A percentile compares a stretch with the other conserved stretches of the same genome.
phyloP scores from a whole-genome alignment of 2,888 invertebrate genomes.

The Callimorpha dominula region DNA sequence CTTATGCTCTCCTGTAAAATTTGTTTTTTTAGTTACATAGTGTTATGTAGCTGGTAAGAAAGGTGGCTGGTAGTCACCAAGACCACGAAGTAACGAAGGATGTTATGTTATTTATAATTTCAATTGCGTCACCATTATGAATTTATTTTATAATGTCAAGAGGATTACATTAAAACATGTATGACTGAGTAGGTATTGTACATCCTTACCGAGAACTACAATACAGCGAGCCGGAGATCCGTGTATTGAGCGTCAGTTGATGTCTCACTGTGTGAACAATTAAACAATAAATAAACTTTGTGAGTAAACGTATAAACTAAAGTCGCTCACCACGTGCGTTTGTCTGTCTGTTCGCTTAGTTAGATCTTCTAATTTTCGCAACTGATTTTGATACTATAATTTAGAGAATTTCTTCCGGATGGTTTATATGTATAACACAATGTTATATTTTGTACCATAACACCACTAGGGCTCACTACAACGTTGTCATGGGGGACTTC shows the following conservation, averaged over 20 bases:
- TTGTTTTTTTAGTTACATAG: too few species aligned
- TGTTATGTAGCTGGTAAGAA: neutral
- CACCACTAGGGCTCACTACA: too few species aligned
- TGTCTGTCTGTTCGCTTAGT: too few species aligned
- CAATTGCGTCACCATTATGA: conserved; percentile 25
- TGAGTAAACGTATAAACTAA: neutral
- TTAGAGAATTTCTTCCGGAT: too few species aligned
- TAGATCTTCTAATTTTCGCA: too few species aligned
- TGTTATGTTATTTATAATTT: conserved; percentile 11
- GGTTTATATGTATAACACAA: too few species aligned
- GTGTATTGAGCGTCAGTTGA: conserved; percentile 28
- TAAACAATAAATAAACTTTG: conserved; percentile 21
- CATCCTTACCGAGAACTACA: conserved; percentile 42
- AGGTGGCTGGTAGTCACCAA: neutral
- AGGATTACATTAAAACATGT: conserved; percentile 35
- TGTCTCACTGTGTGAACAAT: conserved; percentile 27
- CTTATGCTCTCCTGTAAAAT: too few species aligned
- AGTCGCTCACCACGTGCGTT: too few species aligned
- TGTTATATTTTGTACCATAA: too few species aligned
- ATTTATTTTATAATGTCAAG: conserved; percentile 36
- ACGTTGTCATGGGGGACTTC: too few species aligned
- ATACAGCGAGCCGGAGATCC: conserved; percentile 61
- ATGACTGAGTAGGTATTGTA: conserved; percentile 26
- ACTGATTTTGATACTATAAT: too few species aligned
- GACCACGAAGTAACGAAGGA: conserved; percentile 3